Evolutionary conservation across 2,888 invertebrate species (phyloP).

Genomic region (Matsumyia berberina): DNA sequence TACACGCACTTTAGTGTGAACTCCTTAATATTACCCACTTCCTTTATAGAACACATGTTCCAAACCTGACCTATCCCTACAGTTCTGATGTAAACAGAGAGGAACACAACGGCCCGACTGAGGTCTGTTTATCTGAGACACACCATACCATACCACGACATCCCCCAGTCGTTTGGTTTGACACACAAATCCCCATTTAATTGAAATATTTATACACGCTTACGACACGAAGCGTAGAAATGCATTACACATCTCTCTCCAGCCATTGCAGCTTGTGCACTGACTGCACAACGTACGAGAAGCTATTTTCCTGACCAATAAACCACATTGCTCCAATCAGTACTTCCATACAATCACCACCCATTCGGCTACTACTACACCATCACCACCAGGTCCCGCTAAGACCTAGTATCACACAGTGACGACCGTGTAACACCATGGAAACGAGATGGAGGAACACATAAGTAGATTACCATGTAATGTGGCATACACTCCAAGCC

Average conservation of each 20-base stretch:
- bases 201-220: too few species aligned
- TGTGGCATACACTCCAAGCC: constrained; percentile 39
- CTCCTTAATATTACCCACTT: too few species aligned
- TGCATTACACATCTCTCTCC: background rate
- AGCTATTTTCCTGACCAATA: background rate
- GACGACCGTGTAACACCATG: background rate
- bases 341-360: background rate
- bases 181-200: too few species aligned
- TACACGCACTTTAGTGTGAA: too few species aligned
- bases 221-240: background rate
- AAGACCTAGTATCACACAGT: constrained; percentile 3
- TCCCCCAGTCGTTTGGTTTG: too few species aligned
- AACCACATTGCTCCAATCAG: background rate
- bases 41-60: too few species aligned
- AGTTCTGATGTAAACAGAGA: too few species aligned
- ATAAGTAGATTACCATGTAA: constrained; percentile 64
- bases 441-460: background rate
- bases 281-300: constrained; percentile 1
- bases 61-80: too few species aligned
- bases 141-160: too few species aligned
- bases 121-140: too few species aligned
- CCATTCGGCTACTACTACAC: background rate
- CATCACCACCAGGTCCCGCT: background rate
- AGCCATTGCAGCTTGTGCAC: background rate
- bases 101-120: too few species aligned